phyloP scores from a whole-genome alignment of 2,797 vertebrate species.

The Sebastes melanostomus region DNA sequence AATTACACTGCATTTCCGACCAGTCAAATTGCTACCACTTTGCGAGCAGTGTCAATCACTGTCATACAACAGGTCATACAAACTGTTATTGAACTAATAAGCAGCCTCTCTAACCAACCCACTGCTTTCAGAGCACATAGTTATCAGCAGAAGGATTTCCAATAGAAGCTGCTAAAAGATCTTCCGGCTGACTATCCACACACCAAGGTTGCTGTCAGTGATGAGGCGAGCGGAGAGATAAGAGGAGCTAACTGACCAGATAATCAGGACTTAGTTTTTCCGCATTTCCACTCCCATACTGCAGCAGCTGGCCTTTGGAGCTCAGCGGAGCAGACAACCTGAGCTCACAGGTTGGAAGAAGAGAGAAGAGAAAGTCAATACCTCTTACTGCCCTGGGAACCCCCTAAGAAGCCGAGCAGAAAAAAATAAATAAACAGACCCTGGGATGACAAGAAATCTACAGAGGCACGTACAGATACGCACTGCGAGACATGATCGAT shows the following conservation, averaged over 20 bases:
- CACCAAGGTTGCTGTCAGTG: slow-evolving; percentile 20
- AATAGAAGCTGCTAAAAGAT: slow-evolving; percentile 16
- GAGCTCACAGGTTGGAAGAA: slow-evolving; percentile 48
- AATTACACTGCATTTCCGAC: not conserved
- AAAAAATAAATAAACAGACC: slow-evolving; percentile 7
- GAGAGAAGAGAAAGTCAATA: slow-evolving; percentile 58
- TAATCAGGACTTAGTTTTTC: slow-evolving; percentile 53
- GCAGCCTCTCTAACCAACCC: not conserved
- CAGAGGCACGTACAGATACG: not conserved
- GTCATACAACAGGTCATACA: not conserved
- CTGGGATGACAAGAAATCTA: slow-evolving; percentile 10
- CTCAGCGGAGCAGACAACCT: slow-evolving; percentile 56
- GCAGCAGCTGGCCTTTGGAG: slow-evolving; percentile 45
- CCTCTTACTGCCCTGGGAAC: slow-evolving; percentile 30
- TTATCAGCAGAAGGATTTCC: slow-evolving; percentile 26
- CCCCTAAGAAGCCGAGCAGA: slow-evolving; percentile 18
- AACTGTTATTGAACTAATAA: slow-evolving; percentile 12
- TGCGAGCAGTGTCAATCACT: not conserved
- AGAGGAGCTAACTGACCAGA: slow-evolving; percentile 61
- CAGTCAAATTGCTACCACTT: not conserved
- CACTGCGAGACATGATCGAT: not conserved
- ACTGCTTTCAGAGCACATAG: not conserved
- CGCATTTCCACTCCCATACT: slow-evolving; percentile 26
- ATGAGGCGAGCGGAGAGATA: slow-evolving; percentile 42
- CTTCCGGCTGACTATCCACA: slow-evolving; percentile 24